phyloP scores from a whole-genome alignment of 2,888 invertebrate species.

The Sarcophaga variegata region DNA sequence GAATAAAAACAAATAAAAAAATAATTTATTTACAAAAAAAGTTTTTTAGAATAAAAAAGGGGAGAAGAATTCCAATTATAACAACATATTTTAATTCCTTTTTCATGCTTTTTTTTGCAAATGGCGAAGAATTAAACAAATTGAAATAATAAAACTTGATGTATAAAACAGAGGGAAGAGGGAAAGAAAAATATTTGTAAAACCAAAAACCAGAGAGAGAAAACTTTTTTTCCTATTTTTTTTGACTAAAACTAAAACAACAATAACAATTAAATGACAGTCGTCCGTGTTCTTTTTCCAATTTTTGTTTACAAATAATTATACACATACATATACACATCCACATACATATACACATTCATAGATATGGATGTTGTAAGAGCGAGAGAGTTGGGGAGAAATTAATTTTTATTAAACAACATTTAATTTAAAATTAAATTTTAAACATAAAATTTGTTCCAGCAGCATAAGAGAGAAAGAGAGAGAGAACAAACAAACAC shows the following conservation, averaged over 20 bases:
- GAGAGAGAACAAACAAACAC: not conserved
- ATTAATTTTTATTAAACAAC: conserved; percentile 53
- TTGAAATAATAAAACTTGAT: not conserved
- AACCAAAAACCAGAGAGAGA: not conserved
- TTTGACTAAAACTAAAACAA: conserved; percentile 17
- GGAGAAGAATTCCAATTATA: not conserved
- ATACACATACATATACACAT: too few species aligned
- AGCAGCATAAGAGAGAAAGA: not conserved
- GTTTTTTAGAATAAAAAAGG: not conserved
- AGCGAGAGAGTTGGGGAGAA: not conserved
- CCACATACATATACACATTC: too few species aligned
- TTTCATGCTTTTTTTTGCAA: not conserved
- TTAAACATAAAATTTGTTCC: not conserved
- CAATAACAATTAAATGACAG: too few species aligned
- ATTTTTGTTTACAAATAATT: too few species aligned
- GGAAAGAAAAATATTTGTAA: not conserved
- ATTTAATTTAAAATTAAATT: conserved; percentile 20
- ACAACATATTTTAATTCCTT: not conserved
- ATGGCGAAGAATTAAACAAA: not conserved
- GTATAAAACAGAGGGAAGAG: not conserved
- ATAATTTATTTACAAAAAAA: not conserved
- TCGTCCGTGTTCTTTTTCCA: too few species aligned
- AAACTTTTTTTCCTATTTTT: conserved; percentile 5
- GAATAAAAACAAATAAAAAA: not conserved
- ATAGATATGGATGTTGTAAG: not conserved